Base-by-base conservation (phyloP, 37 sponge, comb jelly and placozoan species). In the Chondrosia reniformis region DNA sequence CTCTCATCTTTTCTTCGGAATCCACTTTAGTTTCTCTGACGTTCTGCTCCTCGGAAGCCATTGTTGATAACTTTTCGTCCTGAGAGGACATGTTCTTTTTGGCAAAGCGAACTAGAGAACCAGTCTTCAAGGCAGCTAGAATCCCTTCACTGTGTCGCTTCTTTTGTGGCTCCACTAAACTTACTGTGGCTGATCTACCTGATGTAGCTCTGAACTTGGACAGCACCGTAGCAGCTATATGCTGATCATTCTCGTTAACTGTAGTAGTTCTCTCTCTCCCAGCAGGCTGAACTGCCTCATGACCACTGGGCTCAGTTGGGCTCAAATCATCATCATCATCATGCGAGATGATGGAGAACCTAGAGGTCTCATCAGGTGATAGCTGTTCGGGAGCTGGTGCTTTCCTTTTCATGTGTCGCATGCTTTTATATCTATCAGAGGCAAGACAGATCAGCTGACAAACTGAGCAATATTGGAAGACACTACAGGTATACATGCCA, bases 1-100 rank as follows among this genome's bases (percentile, higher is more conserved):
- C n/a, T 44, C 15, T 36, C n/a, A 74, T 74, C 28, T 17, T 69
- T 1, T 58, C 54, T 44, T 73, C 59, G 28, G 21, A 55, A 44
- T 30, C 22, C 4, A 37, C 21, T 13, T 67, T 49, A n/a, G 63
- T 59, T 54, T 79, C 63, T 1, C 7, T 67, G 1, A 45, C 41
- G 32, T 73, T 59, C 22, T 55, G 22, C 37, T 76, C 81, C 33
- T 84, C 59, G 43, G n/a, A 69, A 38, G 33, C 44, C 22, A 5
- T 4, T 21, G 49, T 4, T 6, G 21, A 5, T 21, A 31, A 8
- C 4, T 36, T 9, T 33, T 36, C 39, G 5, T 36, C 72, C 24
- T 36, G 24, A 25, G 43, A 44, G 9, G 24, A 13, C 44, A n/a
- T 4, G 22, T 41, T 40, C 12, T 21, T 2, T 0, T 25, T 41